Evolutionary conservation across 1,140 invertebrate genomes (phyloP).

Genomic region (Orchestia grillus): DNA sequence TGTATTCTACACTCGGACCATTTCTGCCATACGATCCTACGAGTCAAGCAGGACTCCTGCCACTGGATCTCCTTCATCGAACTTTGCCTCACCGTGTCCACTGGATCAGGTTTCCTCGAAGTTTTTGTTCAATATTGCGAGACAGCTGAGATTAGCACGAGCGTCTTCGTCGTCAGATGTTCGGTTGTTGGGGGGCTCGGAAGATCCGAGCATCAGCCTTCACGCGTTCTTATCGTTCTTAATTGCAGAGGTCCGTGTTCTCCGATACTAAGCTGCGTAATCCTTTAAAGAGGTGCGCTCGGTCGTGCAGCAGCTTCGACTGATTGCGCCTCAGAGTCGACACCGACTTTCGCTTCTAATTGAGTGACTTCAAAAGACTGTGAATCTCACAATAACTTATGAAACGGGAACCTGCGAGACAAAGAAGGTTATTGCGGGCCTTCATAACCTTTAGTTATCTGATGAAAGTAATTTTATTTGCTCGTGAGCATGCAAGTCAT

Average conservation of each 20-base stretch:
- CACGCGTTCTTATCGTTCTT: constrained; percentile 17
- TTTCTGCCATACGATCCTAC: no score
- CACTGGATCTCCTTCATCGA: background rate
- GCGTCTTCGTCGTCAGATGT: background rate
- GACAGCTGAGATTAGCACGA: background rate
- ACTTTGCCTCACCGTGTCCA: background rate
- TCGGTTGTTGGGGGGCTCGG: background rate
- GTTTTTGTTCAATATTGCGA: background rate
- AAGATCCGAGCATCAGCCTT: background rate
- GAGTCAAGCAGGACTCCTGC: background rate
- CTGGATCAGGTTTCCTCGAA: background rate
- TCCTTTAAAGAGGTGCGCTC: constrained; percentile 4
- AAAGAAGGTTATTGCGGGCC: background rate
- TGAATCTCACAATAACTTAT: background rate
- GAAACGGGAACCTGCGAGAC: background rate
- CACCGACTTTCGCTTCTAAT: background rate
- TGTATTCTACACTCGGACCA: no score
- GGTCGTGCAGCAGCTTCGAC: background rate
- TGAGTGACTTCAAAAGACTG: background rate
- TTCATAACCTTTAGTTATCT: background rate
- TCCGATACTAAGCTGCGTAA: constrained; percentile 21
- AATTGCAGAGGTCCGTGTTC: constrained; percentile 7
- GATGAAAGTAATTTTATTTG: background rate
- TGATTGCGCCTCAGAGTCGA: background rate
- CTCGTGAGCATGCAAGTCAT: background rate